Evolutionary conservation across 64 coral and sea anemone genomes (phyloP), one percentile per base, ranked within the genome.

Genomic region (Montipora foliosa): DNA sequence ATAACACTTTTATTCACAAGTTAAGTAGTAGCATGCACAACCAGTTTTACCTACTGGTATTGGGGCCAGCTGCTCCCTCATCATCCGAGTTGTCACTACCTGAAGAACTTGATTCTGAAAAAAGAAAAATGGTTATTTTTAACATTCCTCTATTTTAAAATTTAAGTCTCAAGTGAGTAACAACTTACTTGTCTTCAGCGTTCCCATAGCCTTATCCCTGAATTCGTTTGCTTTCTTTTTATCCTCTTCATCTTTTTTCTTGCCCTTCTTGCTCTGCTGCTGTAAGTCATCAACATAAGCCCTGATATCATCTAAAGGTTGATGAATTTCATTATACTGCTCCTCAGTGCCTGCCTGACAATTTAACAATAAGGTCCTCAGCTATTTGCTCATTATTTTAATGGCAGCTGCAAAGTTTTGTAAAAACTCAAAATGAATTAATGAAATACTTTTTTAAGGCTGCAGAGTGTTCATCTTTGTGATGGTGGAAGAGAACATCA

Each of bases 201-300:
- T 90, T 90, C 80, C 89, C 89, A 90, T 80, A 80, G 89, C 77
- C 44, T 90, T 90, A 80, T 90, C 89, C 75, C 89, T 79, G 61
- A 90, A 64, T 90, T 80, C 77, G 68, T 47, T 91, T 80, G 89
- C 60, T 91, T 91, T 91, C 7, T 81, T 71, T 81, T 73, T 91
- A 70, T 91, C 78, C 78, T 82, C 16, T 80, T 80, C 88, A 90
- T 68, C 58, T 80, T 87, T 90, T 66, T 90, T 79, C 58, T 90
- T 90, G 53, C 74, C 52, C 14, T 90, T 90, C 52, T 77, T 89
- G 88, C 76, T 79, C 88, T 80, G 77, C 77, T 91, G 76, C 89
- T 91, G 78, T 91, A 91, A 80, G 77, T 91, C 59, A 80, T 90
- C 77, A 91, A 80, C 16, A 91, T 91, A 81, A 80, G 77, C 76